These are phyloP conservation scores for Carcharodon carcharias DNA, from an alignment of 2,797 vertebrate species.

Conservation along the genomic window DNA sequence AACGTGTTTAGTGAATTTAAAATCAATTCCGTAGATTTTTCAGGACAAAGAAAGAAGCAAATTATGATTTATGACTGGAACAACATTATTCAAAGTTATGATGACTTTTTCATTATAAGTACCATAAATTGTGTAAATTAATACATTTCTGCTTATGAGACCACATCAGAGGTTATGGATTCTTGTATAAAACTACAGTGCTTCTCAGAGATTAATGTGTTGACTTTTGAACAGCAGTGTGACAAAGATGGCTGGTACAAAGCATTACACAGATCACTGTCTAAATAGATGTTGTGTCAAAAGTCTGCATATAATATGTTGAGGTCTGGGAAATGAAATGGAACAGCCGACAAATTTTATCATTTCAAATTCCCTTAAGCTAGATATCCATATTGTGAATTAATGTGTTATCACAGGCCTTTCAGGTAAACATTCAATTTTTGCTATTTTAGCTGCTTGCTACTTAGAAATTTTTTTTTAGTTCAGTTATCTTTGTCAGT, in stretches of 20 bases:
- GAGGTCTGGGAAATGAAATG: background rate
- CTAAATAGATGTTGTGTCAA: background rate
- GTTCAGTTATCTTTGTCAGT: background rate
- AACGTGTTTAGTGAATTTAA: background rate
- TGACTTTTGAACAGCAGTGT: background rate
- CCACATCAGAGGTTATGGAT: background rate
- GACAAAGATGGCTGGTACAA: background rate
- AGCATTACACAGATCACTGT: background rate
- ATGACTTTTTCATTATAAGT: background rate
- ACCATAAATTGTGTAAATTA: background rate
- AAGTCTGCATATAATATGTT: background rate
- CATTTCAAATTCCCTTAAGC: background rate
- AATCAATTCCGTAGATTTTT: background rate
- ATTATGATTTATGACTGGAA: background rate
- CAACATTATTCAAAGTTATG: background rate
- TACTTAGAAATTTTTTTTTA: background rate
- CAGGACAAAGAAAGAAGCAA: background rate
- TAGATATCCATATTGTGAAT: slow-evolving; percentile 6
- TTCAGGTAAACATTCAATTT: background rate
- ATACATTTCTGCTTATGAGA: background rate
- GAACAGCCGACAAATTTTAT: background rate
- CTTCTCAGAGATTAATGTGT: background rate
- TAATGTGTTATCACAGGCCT: background rate
- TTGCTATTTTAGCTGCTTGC: background rate
- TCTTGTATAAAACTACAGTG: background rate